phyloP scores from a whole-genome alignment of 2,888 invertebrate genomes.

The Microctonus brassicae region DNA sequence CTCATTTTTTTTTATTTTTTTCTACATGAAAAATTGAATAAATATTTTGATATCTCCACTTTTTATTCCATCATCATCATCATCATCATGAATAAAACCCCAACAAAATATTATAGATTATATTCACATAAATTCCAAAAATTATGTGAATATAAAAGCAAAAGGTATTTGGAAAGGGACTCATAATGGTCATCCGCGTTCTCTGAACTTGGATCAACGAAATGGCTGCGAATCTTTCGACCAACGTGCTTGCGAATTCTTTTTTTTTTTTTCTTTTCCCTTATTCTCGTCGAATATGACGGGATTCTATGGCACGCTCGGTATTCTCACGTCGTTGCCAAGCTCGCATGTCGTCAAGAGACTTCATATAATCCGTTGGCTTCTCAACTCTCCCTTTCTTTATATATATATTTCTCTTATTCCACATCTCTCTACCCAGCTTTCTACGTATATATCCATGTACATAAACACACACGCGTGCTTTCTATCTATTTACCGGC shows the following conservation, averaged over 20 bases:
- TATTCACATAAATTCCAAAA: conserved; percentile 5
- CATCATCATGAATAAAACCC: neutral
- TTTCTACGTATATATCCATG: neutral
- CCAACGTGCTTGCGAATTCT: conserved; percentile 24
- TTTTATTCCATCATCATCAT: neutral
- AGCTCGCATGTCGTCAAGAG: conserved; percentile 48
- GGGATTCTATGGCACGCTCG: conserved; percentile 49
- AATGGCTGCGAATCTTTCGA: conserved; percentile 30
- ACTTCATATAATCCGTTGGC: conserved; percentile 47
- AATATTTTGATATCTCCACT: neutral
- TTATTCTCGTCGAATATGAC: conserved; percentile 44
- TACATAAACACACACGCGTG: neutral
- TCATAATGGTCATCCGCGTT: conserved; percentile 34
- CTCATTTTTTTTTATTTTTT: conserved; percentile 10
- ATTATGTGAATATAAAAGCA: conserved; percentile 18
- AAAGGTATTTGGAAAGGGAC: conserved; percentile 21
- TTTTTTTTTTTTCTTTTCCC: conserved; percentile 31
- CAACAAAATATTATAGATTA: neutral
- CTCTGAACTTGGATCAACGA: conserved; percentile 46
- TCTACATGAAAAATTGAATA: too few relatives aligned
- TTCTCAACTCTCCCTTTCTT: conserved; percentile 26
- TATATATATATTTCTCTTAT: conserved; percentile 10
- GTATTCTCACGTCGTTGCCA: conserved; percentile 49
- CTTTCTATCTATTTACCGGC: neutral
- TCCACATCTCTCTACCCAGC: neutral